Evolutionary conservation across 1,140 invertebrate species (phyloP).

Genomic region (Agrypnia vestita): DNA sequence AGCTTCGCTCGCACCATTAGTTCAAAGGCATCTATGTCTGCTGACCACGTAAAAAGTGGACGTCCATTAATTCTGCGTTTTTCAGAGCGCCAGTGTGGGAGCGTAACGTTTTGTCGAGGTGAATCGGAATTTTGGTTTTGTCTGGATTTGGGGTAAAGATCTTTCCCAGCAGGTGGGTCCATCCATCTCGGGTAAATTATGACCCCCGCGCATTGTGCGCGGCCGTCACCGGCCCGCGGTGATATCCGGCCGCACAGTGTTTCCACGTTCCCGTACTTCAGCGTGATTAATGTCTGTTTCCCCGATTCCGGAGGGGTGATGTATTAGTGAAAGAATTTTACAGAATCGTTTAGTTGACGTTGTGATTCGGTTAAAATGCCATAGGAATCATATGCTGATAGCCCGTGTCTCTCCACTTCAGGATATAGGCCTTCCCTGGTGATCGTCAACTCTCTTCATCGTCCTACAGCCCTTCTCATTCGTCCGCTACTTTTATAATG

Average conservation of each 20-base stretch:
- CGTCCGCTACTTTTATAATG: too few species aligned
- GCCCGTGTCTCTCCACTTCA: too few species aligned
- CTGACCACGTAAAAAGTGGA: slow-evolving; percentile 1
- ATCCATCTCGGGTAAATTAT: slow-evolving; percentile 26
- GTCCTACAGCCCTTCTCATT: too few species aligned
- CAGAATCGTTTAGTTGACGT: too few species aligned
- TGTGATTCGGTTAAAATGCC: too few species aligned
- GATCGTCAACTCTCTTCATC: too few species aligned
- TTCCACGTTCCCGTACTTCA: background rate
- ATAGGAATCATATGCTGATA: too few species aligned
- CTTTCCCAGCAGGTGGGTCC: background rate
- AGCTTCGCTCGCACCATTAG: background rate
- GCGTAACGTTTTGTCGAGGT: background rate
- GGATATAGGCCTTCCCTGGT: too few species aligned
- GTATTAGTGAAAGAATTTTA: too few species aligned
- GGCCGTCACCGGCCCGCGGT: background rate
- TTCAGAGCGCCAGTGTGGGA: background rate
- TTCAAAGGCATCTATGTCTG: background rate
- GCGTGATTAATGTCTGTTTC: slow-evolving; percentile 24
- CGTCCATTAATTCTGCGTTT: background rate
- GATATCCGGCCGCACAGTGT: background rate
- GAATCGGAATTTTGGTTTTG: background rate
- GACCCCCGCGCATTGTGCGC: background rate
- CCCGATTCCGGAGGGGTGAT: too few species aligned
- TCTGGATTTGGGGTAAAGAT: background rate